These are phyloP conservation scores for Drosophila novamexicana DNA, from an alignment of 1,140 invertebrate species.

Conservation along the genomic window DNA sequence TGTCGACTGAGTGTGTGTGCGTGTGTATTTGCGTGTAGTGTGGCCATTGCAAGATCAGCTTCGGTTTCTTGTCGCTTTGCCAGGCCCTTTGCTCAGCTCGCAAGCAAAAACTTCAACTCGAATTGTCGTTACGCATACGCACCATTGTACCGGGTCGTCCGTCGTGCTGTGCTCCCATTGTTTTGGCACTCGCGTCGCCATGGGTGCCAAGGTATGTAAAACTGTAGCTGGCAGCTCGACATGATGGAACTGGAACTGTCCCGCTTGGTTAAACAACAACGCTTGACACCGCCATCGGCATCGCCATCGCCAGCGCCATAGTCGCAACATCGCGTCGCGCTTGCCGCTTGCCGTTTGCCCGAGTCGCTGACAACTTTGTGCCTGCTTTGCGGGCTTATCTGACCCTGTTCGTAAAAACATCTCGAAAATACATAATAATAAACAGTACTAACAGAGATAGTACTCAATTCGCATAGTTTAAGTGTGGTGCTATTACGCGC, in stretches of 20 bases:
- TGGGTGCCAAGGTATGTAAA: conserved; percentile 74
- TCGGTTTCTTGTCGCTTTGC: conserved; percentile 41
- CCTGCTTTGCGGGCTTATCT: conserved; percentile 43
- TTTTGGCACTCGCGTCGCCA: conserved; percentile 74
- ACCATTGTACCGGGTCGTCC: conserved; percentile 45
- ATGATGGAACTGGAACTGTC: conserved; percentile 56
- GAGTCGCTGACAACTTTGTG: conserved; percentile 46
- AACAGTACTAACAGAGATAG: conserved; percentile 35
- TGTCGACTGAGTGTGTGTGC: conserved; percentile 3
- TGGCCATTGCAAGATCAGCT: conserved; percentile 59
- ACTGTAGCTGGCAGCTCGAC: conserved; percentile 48
- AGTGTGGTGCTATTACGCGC: conserved; percentile 36
- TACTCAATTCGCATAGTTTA: conserved; percentile 43
- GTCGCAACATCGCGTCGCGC: conserved; percentile 59
- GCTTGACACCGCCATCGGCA: conserved; percentile 29
- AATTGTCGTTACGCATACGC: conserved; percentile 68
- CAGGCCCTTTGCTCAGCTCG: conserved; percentile 13
- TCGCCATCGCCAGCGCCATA: conserved; percentile 41
- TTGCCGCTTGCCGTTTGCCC: conserved; percentile 19
- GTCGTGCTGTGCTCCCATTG: conserved; percentile 30
- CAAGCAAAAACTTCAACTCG: conserved; percentile 40
- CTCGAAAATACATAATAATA: conserved; percentile 40
- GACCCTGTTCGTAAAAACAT: conserved; percentile 46
- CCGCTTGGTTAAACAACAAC: conserved; percentile 68
- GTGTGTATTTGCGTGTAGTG: conserved; percentile 3